Evolutionary conservation across 2,888 invertebrate genomes (phyloP).

Genomic region (Drosophila lacicola): DNA sequence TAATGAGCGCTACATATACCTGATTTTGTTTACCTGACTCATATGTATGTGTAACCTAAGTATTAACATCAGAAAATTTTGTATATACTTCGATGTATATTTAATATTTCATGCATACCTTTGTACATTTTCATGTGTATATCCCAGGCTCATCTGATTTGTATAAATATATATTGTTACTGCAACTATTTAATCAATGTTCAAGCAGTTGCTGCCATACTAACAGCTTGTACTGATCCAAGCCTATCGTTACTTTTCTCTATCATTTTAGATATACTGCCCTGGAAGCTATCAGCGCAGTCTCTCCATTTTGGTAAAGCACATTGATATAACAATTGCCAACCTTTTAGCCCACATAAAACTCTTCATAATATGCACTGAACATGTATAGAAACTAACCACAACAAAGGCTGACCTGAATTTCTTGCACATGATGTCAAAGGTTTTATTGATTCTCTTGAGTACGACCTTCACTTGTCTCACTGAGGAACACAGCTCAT

Average conservation of each 20-base stretch:
- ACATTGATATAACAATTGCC: conserved; percentile 30
- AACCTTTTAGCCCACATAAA: conserved; percentile 9
- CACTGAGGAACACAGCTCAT: conserved; percentile 1
- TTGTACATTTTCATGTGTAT: neutral
- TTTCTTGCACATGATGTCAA: conserved; percentile 4
- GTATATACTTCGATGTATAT: conserved; percentile 6
- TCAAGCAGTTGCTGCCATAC: conserved; percentile 17
- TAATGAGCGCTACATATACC: conserved; percentile 55
- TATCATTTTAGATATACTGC: conserved; percentile 82
- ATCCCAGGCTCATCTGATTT: neutral
- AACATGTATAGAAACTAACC: conserved; percentile 2
- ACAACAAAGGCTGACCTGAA: conserved; percentile 13
- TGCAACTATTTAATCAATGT: conserved; percentile 21
- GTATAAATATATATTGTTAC: neutral
- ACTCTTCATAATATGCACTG: neutral
- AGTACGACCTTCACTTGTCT: conserved; percentile 54
- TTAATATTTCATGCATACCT: neutral
- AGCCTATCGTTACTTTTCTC: conserved; percentile 50
- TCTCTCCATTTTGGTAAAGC: conserved; percentile 67
- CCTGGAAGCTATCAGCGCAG: conserved; percentile 69
- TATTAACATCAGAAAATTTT: conserved; percentile 14
- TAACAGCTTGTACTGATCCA: conserved; percentile 48
- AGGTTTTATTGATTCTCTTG: conserved; percentile 62
- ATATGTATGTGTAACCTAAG: conserved; percentile 11
- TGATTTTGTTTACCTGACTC: conserved; percentile 51